Evolutionary conservation across 2,797 vertebrate genomes (phyloP), one percentile per base, ranked within the genome.

Genomic region (Caiman crocodilus): DNA sequence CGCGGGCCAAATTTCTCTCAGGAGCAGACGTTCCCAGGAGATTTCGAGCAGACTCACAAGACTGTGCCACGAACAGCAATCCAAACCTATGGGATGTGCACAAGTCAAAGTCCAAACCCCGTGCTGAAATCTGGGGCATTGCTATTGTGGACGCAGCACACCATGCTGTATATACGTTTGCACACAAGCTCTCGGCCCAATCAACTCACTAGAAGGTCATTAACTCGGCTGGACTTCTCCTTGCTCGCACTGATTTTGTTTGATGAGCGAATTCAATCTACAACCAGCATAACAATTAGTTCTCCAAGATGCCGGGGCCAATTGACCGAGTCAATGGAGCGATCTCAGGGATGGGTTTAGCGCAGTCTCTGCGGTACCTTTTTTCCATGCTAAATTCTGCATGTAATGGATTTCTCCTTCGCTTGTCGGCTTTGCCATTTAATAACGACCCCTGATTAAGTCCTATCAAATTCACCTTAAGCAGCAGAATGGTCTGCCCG

Each of bases 211-310:
- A 80, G 88, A 96, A 93, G 87, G 84, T 80, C 88, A 76, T 96
- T 96, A 96, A 69, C 94, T 69, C 96, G 50, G 93, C 91, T 92
- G 94, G 95, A 92, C 20, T 65, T 78, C 93, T 85, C 90, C 94
- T 94, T 90, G 82, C 77, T 93, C 79, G 75, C 82, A 63, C 93
- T 87, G 85, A 87, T 87, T 92, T 67, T 88, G 84, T 79, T 94
- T 90, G 82, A 11, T 84, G 74, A 83, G 89, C 56, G 92, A 91
- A 93, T 92, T 94, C 42, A 92, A 93, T 82, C 84, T 84, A 60
- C 1, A 18, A 61, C 92, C 93, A 95, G 71, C 88, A 82, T 76
- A 15, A 89, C 1, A 4, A 92, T 85, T 75, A 81, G 87, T 93
- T 94, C 83, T 88, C 60, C 1, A 77, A 94, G 95, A 94, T 88